Percentiles rank a stretch among this genome's conserved stretches.
These are phyloP conservation scores for Channa maculata DNA, from an alignment of 2,113 vertebrate genomes.

Conservation along the genomic window DNA sequence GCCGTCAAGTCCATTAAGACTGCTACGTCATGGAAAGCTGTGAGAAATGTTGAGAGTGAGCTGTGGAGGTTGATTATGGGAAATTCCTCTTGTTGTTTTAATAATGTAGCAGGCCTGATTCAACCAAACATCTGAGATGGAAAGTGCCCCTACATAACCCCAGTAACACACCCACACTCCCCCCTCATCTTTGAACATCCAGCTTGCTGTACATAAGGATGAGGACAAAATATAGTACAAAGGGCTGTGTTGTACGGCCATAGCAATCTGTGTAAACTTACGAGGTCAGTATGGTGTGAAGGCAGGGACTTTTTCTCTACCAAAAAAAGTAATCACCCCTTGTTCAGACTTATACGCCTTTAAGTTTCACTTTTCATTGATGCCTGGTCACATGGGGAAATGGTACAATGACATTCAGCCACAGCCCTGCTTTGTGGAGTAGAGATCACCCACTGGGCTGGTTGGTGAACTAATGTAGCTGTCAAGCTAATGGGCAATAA, in stretches of 20 bases:
- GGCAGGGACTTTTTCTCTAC: neutral
- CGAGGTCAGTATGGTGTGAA: conserved; percentile 20
- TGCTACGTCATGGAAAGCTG: neutral
- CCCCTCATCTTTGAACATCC: conserved; percentile 12
- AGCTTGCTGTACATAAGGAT: conserved; percentile 26
- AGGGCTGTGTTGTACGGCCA: conserved; percentile 23
- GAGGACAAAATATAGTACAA: conserved; percentile 45
- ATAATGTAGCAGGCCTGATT: neutral
- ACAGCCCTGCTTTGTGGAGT: neutral
- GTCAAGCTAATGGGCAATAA: no score
- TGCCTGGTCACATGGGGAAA: neutral
- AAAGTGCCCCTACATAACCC: conserved; percentile 31
- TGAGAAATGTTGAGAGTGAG: conserved; percentile 11
- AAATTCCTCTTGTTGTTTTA: conserved; percentile 29
- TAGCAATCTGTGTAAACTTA: conserved; percentile 1
- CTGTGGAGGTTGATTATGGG: conserved; percentile 14
- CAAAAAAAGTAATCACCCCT: conserved; percentile 6
- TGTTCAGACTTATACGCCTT: neutral
- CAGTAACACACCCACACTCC: conserved; percentile 13
- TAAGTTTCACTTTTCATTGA: neutral
- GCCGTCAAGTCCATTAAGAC: neutral
- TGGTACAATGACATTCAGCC: neutral
- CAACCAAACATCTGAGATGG: conserved; percentile 19
- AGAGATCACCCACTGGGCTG: no score
- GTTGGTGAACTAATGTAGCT: neutral